phyloP scores from a whole-genome alignment of 2,888 invertebrate genomes.

The Eupithecia subumbrata region DNA sequence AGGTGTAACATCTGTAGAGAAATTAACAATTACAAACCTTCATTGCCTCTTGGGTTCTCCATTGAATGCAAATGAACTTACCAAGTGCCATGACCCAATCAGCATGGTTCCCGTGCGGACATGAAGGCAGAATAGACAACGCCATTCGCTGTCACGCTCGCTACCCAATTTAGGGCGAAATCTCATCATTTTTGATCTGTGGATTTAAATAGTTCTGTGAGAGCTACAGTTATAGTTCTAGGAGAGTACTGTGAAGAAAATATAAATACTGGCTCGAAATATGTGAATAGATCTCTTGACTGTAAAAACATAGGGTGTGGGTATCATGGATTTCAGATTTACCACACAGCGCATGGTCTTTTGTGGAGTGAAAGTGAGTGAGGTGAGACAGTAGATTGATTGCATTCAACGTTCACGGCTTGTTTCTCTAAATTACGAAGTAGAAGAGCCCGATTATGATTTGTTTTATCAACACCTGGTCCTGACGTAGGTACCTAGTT shows the following conservation, averaged over 20 bases:
- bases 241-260: background rate
- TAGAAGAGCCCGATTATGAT: background rate
- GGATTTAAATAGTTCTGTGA: conserved; percentile 7
- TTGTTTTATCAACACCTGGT: background rate
- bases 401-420: background rate
- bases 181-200: conserved; percentile 76
- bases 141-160: conserved; percentile 89
- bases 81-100: conserved; percentile 93
- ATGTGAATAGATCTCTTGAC: background rate
- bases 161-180: conserved; percentile 86
- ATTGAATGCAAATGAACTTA: conserved; percentile 70
- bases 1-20: conserved; percentile 88
- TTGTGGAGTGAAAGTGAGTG: background rate
- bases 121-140: conserved; percentile 92
- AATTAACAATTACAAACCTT: background rate
- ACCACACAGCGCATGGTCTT: background rate
- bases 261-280: background rate
- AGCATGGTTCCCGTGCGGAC: conserved; percentile 92
- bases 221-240: background rate
- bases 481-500: background rate
- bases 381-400: background rate
- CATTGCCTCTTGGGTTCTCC: background rate
- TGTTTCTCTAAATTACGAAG: background rate
- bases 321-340: background rate
- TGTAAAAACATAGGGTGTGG: background rate